Evolutionary conservation across 2,797 vertebrate genomes (phyloP).

Genomic region (Thalassophryne amazonica): DNA sequence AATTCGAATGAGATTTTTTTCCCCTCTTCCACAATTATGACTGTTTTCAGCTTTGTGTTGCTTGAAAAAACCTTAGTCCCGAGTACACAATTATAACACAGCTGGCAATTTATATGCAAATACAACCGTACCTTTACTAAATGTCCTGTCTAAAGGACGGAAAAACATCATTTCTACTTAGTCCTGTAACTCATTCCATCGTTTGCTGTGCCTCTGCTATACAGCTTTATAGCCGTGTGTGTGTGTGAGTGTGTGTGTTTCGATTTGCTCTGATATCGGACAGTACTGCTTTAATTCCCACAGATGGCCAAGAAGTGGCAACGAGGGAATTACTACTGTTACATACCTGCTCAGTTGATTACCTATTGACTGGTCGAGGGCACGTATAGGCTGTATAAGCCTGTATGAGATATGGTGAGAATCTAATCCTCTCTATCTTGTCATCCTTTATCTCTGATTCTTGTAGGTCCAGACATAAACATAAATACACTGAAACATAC

Average conservation of each 20-base stretch:
- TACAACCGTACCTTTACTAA: too few relatives aligned
- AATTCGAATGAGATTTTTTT: too few relatives aligned
- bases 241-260: conserved; percentile 25
- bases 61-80: too few relatives aligned
- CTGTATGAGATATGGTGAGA: conserved; percentile 15
- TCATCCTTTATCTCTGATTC: conserved; percentile 16
- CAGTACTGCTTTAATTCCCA: conserved; percentile 62
- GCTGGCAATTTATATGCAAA: too few relatives aligned
- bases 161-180: too few relatives aligned
- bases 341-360: conserved; percentile 57
- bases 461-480: conserved; percentile 14
- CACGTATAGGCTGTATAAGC: neutral
- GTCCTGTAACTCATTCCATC: too few relatives aligned
- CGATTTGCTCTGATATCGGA: conserved; percentile 63
- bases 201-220: too few relatives aligned
- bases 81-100: too few relatives aligned
- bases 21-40: too few relatives aligned
- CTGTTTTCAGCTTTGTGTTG: too few relatives aligned
- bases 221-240: too few relatives aligned
- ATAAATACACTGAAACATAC: conserved; percentile 1
- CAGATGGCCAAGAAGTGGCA: conserved; percentile 37
- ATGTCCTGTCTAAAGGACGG: too few relatives aligned
- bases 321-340: conserved; percentile 63
- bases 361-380: conserved; percentile 63
- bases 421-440: conserved; percentile 23